Evolutionary conservation across 2,797 vertebrate genomes (phyloP).

Genomic region (Okamejei kenojei): DNA sequence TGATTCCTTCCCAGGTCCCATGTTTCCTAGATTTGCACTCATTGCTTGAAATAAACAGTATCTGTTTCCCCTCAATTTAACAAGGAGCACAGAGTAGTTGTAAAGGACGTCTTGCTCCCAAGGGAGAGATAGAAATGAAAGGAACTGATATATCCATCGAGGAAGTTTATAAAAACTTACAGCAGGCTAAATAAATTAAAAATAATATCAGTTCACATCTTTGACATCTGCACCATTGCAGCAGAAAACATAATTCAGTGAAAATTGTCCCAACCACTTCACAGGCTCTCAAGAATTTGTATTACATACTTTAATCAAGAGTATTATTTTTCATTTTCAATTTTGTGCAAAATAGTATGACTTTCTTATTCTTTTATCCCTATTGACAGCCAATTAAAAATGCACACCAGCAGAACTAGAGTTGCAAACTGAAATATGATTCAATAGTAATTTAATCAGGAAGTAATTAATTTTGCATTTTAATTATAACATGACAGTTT

Average conservation of each 20-base stretch:
- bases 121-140: conserved; percentile 23
- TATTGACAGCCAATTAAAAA: not conserved
- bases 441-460: not conserved
- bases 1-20: not conserved
- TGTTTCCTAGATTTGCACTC: not conserved
- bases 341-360: not conserved
- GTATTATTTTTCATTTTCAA: not conserved
- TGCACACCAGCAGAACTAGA: not conserved
- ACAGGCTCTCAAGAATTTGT: not conserved
- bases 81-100: not conserved
- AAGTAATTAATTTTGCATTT: not conserved
- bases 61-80: not conserved
- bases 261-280: not conserved
- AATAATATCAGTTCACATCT: not conserved
- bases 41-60: not conserved
- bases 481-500: not conserved
- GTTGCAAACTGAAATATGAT: not conserved
- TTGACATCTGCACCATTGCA: not conserved
- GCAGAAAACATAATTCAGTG: not conserved
- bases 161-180: not conserved
- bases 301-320: not conserved
- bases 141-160: not conserved
- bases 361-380: not conserved
- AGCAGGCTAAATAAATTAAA: not conserved
- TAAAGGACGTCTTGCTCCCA: not conserved